Evolutionary conservation across 1,140 invertebrate species (phyloP).

Genomic region (Drosophila lini): DNA sequence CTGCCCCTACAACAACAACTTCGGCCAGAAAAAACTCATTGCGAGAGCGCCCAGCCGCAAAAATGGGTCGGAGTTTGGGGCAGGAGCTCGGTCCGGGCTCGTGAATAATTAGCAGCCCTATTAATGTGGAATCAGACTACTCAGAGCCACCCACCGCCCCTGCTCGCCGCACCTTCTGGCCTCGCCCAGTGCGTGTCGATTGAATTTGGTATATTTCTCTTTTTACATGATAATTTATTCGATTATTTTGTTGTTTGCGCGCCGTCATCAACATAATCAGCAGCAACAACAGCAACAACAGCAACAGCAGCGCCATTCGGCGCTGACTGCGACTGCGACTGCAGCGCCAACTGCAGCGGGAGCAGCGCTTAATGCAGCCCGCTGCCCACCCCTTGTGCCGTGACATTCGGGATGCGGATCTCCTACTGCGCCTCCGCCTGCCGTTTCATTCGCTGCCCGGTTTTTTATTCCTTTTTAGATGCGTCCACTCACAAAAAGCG

Average conservation of each 20-base stretch:
- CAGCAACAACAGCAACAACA: constrained; percentile 45
- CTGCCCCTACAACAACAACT: constrained; percentile 37
- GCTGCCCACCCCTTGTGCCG: not conserved
- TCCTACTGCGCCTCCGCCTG: constrained; percentile 40
- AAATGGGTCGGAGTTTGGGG: constrained; percentile 42
- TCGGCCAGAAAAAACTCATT: constrained; percentile 65
- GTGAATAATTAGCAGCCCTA: constrained; percentile 77
- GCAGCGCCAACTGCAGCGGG: constrained; percentile 1
- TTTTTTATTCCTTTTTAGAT: constrained; percentile 67
- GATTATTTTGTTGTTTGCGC: constrained; percentile 74
- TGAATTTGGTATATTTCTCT: constrained; percentile 52
- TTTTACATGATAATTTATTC: constrained; percentile 63
- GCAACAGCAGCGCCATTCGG: constrained; percentile 37
- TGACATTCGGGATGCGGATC: constrained; percentile 4
- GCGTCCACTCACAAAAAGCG: constrained; percentile 46
- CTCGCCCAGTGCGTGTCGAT: constrained; percentile 48
- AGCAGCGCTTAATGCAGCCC: constrained; percentile 2
- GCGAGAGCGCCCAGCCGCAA: constrained; percentile 50
- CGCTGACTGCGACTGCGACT: constrained; percentile 4
- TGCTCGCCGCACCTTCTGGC: not conserved
- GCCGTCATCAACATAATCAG: constrained; percentile 71
- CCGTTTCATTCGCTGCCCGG: constrained; percentile 42
- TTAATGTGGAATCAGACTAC: constrained; percentile 45
- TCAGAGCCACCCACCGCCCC: not conserved
- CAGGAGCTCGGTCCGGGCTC: constrained; percentile 12